phyloP scores from a whole-genome alignment of 2,113 vertebrate genomes.

The Chlorocebus sabaeus region DNA sequence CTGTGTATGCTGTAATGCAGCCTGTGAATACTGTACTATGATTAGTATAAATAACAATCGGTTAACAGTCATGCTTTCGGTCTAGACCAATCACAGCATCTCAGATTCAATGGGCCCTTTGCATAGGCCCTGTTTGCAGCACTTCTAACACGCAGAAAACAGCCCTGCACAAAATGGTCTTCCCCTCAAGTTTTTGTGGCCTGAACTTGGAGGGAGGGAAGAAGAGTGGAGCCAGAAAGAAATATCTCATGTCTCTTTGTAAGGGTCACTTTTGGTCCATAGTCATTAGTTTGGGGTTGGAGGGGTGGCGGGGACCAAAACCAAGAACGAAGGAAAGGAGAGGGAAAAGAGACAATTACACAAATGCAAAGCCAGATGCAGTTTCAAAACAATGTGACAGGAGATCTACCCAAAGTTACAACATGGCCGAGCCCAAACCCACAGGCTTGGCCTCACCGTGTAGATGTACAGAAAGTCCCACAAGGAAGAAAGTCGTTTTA shows the following conservation, averaged over 20 bases:
- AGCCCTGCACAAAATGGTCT: neutral
- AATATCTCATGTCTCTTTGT: neutral
- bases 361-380: neutral
- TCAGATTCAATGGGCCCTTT: neutral
- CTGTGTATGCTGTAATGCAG: constrained; percentile 1
- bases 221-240: neutral
- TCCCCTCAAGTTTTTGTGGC: neutral
- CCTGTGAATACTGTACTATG: neutral
- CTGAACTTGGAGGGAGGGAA: neutral
- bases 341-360: neutral
- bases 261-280: neutral
- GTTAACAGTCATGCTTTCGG: constrained; percentile 24
- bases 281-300: neutral
- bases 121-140: neutral
- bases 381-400: neutral
- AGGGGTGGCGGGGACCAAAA: neutral
- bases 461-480: neutral
- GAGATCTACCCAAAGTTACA: neutral
- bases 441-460: neutral
- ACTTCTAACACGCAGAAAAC: neutral
- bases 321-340: neutral
- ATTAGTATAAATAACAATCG: neutral
- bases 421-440: neutral
- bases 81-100: neutral
- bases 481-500: neutral